Conservation (phyloP, 2,888 invertebrate genomes). For the Gari tellinella region DNA sequence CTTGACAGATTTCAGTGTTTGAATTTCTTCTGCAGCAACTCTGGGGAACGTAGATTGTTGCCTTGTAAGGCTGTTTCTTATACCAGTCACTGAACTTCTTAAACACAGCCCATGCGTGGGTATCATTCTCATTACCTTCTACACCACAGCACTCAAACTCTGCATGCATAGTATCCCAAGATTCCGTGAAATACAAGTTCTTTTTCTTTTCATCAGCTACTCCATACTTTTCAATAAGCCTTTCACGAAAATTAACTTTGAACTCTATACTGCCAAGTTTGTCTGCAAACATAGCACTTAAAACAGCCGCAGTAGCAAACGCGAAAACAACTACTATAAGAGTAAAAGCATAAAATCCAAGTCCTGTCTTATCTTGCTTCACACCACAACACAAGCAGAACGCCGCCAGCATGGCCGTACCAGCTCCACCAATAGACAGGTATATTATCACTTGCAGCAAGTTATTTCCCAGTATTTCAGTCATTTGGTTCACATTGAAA, state of each 20-base stretch:
- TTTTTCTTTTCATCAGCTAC: constrained; percentile 12
- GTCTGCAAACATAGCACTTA: constrained; percentile 51
- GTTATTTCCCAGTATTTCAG: constrained; percentile 51
- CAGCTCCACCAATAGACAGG: constrained; percentile 44
- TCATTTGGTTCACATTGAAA: constrained; percentile 49
- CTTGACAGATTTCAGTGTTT: constrained; percentile 49
- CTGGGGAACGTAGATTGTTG: constrained; percentile 47
- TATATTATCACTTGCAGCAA: constrained; percentile 49
- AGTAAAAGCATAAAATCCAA: constrained; percentile 56
- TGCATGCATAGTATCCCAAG: constrained; percentile 52
- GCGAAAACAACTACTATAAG: constrained; percentile 44
- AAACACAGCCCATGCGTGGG: constrained; percentile 54
- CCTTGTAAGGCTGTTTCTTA: constrained; percentile 35
- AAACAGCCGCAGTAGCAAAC: constrained; percentile 43
- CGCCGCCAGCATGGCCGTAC: constrained; percentile 45
- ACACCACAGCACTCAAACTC: constrained; percentile 58
- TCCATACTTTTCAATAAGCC: constrained; percentile 47
- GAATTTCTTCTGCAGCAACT: constrained; percentile 55
- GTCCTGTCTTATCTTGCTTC: constrained; percentile 47
- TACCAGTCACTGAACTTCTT: constrained; percentile 50
- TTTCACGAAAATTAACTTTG: constrained; percentile 50
- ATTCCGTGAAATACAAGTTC: constrained; percentile 48
- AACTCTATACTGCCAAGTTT: constrained; percentile 50
- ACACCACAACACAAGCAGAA: constrained; percentile 56
- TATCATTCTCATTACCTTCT: constrained; percentile 50